Evolutionary conservation across 2,113 vertebrate species (phyloP), one percentile per base, ranked within the genome.

Genomic region (Alligator sinensis): DNA sequence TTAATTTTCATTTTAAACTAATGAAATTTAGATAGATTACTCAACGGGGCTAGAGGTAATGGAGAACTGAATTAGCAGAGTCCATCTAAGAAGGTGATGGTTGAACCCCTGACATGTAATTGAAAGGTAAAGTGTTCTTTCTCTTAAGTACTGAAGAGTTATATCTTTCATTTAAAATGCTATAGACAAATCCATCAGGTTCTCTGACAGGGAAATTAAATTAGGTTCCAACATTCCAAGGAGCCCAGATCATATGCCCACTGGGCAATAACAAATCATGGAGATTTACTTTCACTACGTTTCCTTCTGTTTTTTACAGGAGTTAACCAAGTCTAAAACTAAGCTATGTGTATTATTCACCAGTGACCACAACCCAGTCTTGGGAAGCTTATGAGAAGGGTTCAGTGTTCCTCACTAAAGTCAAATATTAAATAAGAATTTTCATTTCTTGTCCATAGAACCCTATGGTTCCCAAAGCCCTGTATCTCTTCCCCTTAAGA

Each of bases 171-270:
- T 96, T 96, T 95, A 87, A 95, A 96, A 89, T 84, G 87, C 92
- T 27, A 28, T 82, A 89, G 95, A 79, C 61, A 85, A 86, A 97
- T 97, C 88, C 84, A 89, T 98, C 97, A 97, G 88, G 70, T 76
- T 86, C 5, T 62, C 90, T 97, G 97, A 94, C 96, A 96, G 84
- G 89, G 90, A 97, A 96, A 97, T 98, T 96, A 96, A 96, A 93
- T 88, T 96, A 89, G 63, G 76, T 91, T 97, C 90, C 70, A 91
- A 86, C 94, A 58, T 96, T 96, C 90, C 78, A 93, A 96, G 93
- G 96, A 96, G 76, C 87, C 82, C 82, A 89, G 87, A 88, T 97
- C 96, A 94, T 80, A 81, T 90, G 96, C 93, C 76, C 70, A 86
- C 84, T 89, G 88, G 90, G 94, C 80, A 91, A 80, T 87, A 96